Evolutionary conservation across 2,888 invertebrate genomes (phyloP).

Genomic region (Notodonta ziczac): DNA sequence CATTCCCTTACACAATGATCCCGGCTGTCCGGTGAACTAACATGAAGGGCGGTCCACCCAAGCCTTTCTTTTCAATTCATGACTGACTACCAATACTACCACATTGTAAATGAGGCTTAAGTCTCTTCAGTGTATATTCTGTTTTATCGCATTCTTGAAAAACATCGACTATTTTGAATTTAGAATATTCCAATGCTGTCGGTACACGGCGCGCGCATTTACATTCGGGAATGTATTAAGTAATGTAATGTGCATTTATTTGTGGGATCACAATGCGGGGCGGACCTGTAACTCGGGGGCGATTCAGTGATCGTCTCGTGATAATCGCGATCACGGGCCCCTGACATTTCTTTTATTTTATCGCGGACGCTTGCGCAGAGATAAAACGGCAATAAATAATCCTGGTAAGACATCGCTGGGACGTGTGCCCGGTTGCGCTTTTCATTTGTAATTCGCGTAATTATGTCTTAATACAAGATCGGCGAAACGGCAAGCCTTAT

Average conservation of each 20-base stretch:
- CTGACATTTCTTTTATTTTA: conserved; percentile 82
- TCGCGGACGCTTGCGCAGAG: conserved; percentile 73
- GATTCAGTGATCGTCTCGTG: conserved; percentile 75
- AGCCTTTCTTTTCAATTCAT: conserved; percentile 65
- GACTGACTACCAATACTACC: conserved; percentile 73
- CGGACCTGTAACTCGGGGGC: conserved; percentile 53
- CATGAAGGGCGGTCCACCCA: conserved; percentile 63
- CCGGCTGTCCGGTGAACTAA: conserved; percentile 62
- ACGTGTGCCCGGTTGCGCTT: conserved; percentile 74
- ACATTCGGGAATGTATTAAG: conserved; percentile 13
- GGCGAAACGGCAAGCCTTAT: background rate
- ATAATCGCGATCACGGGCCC: conserved; percentile 78
- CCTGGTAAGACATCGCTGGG: conserved; percentile 64
- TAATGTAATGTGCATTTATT: conserved; percentile 34
- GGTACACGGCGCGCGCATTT: background rate
- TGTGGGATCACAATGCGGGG: conserved; percentile 28
- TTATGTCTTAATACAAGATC: conserved; percentile 56
- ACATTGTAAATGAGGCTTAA: conserved; percentile 65
- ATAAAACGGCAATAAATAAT: conserved; percentile 82
- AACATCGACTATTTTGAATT: conserved; percentile 13
- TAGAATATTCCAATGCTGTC: conserved; percentile 41
- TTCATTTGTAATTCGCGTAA: conserved; percentile 77
- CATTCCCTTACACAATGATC: conserved; percentile 75
- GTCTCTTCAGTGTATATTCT: conserved; percentile 69
- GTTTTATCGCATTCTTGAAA: conserved; percentile 53